Evolutionary conservation across 1,140 invertebrate species (phyloP).

Genomic region (Archivesica marissinica): DNA sequence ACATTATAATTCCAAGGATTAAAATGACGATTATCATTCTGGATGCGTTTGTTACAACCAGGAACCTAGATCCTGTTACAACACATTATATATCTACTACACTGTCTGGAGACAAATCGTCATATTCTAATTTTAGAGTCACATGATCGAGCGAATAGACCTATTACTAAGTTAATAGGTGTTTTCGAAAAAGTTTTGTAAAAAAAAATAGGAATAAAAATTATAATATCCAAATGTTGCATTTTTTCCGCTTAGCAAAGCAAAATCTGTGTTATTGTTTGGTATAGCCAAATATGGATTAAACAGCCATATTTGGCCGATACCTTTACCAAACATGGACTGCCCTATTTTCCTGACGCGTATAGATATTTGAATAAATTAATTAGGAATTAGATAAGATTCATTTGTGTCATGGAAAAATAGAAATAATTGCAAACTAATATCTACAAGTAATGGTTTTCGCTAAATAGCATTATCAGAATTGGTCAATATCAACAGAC

Average conservation of each 20-base stretch:
- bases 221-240: background rate
- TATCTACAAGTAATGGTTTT: background rate
- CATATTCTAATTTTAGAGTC: too few species aligned
- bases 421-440: background rate
- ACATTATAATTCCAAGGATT: too few species aligned
- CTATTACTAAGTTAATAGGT: too few species aligned
- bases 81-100: too few species aligned
- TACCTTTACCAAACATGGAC: constrained; percentile 45
- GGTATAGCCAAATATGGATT: constrained; percentile 56
- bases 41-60: too few species aligned
- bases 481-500: background rate
- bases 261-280: background rate
- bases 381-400: background rate
- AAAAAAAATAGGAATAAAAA: too few species aligned
- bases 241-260: background rate
- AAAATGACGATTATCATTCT: too few species aligned
- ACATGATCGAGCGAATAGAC: too few species aligned
- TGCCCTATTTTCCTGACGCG: constrained; percentile 21
- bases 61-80: too few species aligned
- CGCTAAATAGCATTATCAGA: background rate
- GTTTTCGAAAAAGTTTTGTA: too few species aligned
- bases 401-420: background rate
- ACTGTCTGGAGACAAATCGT: too few species aligned
- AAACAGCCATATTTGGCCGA: constrained; percentile 57
- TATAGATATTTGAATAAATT: constrained; percentile 14